Evolutionary conservation across 2,797 vertebrate species (phyloP).

Genomic region (Gymnoscopelus microlampas): DNA sequence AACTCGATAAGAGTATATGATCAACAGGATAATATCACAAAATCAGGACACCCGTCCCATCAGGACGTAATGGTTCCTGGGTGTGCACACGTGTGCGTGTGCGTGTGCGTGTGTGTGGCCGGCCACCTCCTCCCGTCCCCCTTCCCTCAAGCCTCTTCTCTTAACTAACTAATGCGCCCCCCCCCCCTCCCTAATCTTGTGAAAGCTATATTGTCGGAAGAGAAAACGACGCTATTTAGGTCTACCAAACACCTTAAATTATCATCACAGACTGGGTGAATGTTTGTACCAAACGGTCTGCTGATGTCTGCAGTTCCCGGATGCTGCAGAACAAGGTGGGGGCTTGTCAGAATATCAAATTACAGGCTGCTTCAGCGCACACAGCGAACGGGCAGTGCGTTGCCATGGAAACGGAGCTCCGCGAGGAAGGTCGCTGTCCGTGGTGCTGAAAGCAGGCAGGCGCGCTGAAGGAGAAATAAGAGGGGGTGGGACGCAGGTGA

Average conservation of each 20-base stretch:
- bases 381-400: conserved; percentile 50
- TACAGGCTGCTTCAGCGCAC: conserved; percentile 47
- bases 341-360: conserved; percentile 50
- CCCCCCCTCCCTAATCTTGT: too few relatives aligned
- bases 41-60: conserved; percentile 27
- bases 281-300: conserved; percentile 3
- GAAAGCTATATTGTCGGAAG: too few relatives aligned
- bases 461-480: conserved; percentile 5
- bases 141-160: conserved; percentile 40
- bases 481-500: conserved; percentile 38
- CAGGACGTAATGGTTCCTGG: conserved; percentile 20
- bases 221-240: background rate
- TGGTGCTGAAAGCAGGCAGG: conserved; percentile 61
- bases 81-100: conserved; percentile 44
- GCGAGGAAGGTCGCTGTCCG: conserved; percentile 57
- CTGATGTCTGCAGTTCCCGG: background rate
- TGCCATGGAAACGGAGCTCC: conserved; percentile 73
- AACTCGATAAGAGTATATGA: conserved; percentile 21
- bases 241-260: background rate
- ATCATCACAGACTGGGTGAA: background rate
- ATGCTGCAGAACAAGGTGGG: conserved; percentile 8
- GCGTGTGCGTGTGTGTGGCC: conserved; percentile 7
- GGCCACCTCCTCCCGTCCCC: conserved; percentile 5
- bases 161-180: too few relatives aligned
- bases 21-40: conserved; percentile 12